phyloP scores from a whole-genome alignment of 2,113 vertebrate species.

The Myotis lucifugus region DNA sequence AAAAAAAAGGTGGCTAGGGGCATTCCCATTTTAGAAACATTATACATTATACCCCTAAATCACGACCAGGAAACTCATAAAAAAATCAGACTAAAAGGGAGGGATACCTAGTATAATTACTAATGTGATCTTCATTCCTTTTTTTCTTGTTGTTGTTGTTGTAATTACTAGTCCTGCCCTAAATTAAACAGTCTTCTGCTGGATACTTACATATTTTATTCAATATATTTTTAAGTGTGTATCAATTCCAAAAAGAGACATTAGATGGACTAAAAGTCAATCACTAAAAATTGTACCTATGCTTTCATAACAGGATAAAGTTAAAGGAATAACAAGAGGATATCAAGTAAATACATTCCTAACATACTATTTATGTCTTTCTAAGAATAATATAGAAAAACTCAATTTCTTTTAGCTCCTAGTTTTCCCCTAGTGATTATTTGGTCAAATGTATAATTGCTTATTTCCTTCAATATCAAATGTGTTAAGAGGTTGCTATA shows the following conservation, averaged over 20 bases:
- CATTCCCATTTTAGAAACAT: not conserved
- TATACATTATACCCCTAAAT: not conserved
- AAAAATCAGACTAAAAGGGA: not conserved
- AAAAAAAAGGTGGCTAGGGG: not conserved
- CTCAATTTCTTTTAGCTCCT: slow-evolving; percentile 40
- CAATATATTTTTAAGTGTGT: slow-evolving; percentile 20
- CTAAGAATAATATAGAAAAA: slow-evolving; percentile 28
- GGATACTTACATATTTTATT: not conserved
- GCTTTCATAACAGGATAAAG: not conserved
- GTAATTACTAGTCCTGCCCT: not conserved
- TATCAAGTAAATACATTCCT: not conserved
- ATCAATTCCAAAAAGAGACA: not conserved
- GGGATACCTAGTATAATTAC: not conserved
- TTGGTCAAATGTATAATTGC: not conserved
- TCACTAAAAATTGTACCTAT: not conserved
- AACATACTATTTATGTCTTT: not conserved
- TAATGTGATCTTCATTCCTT: not conserved
- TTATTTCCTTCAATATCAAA: slow-evolving; percentile 16
- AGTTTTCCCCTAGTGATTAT: not conserved
- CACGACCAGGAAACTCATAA: not conserved
- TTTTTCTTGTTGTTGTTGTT: not conserved
- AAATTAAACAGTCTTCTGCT: not conserved
- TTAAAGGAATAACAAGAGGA: slow-evolving; percentile 5
- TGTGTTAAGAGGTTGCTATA: not conserved
- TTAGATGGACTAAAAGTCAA: not conserved